phyloP scores from a whole-genome alignment of 2,888 invertebrate species.

The Digitonthophagus gazella region DNA sequence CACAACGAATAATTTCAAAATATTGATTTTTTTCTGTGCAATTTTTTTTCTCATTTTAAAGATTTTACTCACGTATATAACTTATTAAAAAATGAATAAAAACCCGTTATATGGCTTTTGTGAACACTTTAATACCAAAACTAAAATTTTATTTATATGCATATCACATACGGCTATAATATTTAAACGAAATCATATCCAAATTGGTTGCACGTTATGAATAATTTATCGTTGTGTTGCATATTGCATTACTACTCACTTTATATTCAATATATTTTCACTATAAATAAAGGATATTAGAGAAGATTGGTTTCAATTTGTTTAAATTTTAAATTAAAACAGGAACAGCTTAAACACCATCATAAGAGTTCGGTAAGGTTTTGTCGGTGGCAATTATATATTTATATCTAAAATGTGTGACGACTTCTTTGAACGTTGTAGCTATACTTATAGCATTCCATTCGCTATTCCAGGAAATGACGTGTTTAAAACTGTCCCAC shows the following conservation, averaged over 20 bases:
- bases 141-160: neutral
- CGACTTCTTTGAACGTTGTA: neutral
- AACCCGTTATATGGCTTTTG: neutral
- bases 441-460: neutral
- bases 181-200: neutral
- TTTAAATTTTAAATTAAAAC: no score
- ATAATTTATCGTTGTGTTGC: neutral
- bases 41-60: no score
- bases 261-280: neutral
- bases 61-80: neutral
- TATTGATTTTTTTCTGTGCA: no score
- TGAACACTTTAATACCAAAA: neutral
- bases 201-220: neutral
- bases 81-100: neutral
- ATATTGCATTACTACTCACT: neutral
- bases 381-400: no score
- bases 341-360: no score
- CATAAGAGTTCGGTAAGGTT: no score
- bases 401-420: neutral
- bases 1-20: no score
- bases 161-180: neutral
- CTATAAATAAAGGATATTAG: no score
- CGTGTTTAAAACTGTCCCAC: neutral
- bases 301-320: neutral
- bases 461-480: neutral